Conservation (phyloP, 2,113 vertebrate species). For the Proteles cristata region DNA sequence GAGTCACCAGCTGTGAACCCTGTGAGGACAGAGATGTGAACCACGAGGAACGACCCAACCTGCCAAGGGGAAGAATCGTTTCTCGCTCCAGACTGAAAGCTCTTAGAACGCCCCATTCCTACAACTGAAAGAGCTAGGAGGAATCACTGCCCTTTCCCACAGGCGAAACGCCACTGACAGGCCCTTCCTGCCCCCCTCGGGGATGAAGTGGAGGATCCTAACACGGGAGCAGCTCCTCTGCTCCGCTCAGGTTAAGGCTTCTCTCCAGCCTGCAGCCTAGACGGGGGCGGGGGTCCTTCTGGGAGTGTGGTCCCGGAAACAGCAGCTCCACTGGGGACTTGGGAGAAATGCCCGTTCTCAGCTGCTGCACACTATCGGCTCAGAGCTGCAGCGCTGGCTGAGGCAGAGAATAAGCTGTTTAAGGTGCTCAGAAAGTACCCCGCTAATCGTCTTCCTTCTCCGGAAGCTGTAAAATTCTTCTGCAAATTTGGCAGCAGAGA, state of each 20-base stretch:
- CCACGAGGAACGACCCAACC: not conserved
- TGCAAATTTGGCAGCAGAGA: constrained; percentile 83
- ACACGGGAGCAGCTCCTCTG: not conserved
- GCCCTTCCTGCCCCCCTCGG: accelerated
- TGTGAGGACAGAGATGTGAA: not conserved
- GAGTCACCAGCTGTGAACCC: not conserved
- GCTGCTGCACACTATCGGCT: not conserved
- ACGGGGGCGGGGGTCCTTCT: not conserved
- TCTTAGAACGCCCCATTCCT: not conserved
- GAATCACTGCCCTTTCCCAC: not conserved
- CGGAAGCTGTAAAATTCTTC: constrained; percentile 83
- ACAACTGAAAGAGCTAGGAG: not conserved
- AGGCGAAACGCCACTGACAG: not conserved
- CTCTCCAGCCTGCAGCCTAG: not conserved
- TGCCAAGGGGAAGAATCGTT: not conserved
- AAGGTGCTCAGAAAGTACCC: constrained; percentile 84
- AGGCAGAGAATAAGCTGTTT: not conserved
- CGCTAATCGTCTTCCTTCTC: constrained; percentile 86
- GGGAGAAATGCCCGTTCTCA: not conserved
- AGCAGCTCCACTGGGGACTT: accelerated
- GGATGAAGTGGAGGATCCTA: not conserved
- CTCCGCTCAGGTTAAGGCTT: not conserved
- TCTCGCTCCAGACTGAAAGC: not conserved
- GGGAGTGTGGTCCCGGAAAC: not conserved
- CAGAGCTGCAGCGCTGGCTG: not conserved